These are phyloP conservation scores for Lepidothrix coronata DNA, from an alignment of 2,113 vertebrate species.

Conservation along the genomic window DNA sequence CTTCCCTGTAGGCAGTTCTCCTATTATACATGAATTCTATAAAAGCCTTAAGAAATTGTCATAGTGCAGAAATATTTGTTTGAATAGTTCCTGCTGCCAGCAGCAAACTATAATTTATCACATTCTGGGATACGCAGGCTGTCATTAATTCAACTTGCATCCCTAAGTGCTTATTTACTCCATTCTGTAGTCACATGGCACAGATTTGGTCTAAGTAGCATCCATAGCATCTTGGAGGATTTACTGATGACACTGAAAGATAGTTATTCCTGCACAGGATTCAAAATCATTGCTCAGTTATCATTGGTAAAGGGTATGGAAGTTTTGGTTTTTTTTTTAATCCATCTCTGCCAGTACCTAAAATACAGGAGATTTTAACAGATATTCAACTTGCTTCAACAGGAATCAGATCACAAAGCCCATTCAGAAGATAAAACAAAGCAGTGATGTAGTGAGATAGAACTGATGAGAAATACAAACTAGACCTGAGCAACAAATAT, in stretches of 20 bases:
- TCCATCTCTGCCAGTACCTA: background rate
- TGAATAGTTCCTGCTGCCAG: conserved; percentile 35
- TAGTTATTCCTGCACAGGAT: background rate
- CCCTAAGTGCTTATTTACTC: background rate
- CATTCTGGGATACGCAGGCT: background rate
- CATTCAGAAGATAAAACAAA: background rate
- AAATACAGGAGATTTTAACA: background rate
- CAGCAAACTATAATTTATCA: conserved; percentile 30
- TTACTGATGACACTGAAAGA: background rate
- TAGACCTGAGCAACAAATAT: background rate
- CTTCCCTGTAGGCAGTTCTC: conserved; percentile 25
- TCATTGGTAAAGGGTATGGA: background rate
- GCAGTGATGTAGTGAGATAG: background rate
- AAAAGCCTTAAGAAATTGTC: conserved; percentile 6
- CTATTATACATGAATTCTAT: background rate
- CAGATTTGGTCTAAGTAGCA: background rate
- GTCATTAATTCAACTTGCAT: conserved; percentile 22
- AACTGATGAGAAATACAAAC: background rate
- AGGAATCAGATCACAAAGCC: background rate
- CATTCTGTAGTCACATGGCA: background rate
- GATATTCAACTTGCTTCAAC: background rate
- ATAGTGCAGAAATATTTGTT: conserved; percentile 47
- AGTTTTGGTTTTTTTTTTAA: background rate
- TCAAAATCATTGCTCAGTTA: background rate
- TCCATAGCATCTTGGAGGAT: background rate